Base-by-base conservation (phyloP, 2,888 invertebrate species). In the Rhogogaster chlorosoma region DNA sequence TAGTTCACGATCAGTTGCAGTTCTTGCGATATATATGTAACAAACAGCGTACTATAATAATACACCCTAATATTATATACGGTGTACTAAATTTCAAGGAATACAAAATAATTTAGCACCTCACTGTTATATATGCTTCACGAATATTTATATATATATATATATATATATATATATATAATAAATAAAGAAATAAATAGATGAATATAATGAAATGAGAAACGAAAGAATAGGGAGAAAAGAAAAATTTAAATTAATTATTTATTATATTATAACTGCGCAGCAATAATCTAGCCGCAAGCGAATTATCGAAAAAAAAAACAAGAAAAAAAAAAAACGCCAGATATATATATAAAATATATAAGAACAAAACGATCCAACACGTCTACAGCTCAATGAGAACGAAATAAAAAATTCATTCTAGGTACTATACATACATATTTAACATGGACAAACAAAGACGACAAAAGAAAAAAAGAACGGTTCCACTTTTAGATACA, bases 371-470 rank as follows among this genome's bases (percentile, higher is more conserved):
- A 53, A 53, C 18, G 53, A 53, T 53, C n/a, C n/a, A 49, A 53
- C 53, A 53, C 53, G 53, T 53, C n/a, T 53, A n/a, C 53, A 53
- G 53, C 53, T 53, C 53, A 53, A 53, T 53, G 53, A 53, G n/a
- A 53, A 53, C 53, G 53, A n/a, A n/a, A 85, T 32, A 64, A 61
- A 61, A 85, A 85, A 83, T 84, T 75, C 73, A 86, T 84, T 71
- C 84, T 42, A 45, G 49, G 64, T 57, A 42, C 5, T 42, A 57
- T 4, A 75, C 26, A 64, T 67, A 87, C 82, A 87, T 87, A 86
- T 88, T 86, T 86, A 88, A 88, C 88, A 90, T 89, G 89, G 89
- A 90, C 88, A 90, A 91, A 91, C 91, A 91, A 92, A 92, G 91
- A 91, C 89, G 91, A 89, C 90, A 89, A 86, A 87, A 83, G 86